Evolutionary conservation across 2,113 vertebrate genomes (phyloP).

Genomic region (Actinemys pallida): DNA sequence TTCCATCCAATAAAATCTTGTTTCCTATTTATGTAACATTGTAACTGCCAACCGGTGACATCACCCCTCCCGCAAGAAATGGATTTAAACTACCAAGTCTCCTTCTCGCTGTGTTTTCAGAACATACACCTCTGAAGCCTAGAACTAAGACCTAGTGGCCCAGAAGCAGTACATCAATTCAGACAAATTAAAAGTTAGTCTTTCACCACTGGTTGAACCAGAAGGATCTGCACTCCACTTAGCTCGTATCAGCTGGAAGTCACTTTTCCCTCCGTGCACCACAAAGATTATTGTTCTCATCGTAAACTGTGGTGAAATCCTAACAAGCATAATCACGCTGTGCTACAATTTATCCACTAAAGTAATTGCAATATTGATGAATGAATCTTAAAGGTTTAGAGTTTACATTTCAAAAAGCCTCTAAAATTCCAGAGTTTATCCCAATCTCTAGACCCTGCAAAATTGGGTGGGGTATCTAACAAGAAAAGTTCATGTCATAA

Average conservation of each 20-base stretch:
- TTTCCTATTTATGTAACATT: not conserved
- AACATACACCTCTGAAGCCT: rapidly evolving
- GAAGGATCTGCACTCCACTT: not conserved
- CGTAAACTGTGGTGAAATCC: not conserved
- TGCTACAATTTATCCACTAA: not conserved
- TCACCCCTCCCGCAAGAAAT: not conserved
- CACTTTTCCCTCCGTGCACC: not conserved
- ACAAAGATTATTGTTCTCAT: not conserved
- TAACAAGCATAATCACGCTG: not conserved
- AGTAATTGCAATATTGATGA: not conserved
- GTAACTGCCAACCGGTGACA: rapidly evolving
- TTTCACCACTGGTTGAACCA: not conserved
- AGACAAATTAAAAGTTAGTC: not conserved
- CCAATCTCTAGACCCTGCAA: not conserved
- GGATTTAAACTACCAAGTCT: rapidly evolving
- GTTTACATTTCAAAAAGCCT: not conserved
- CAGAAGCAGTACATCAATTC: not conserved
- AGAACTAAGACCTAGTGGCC: rapidly evolving
- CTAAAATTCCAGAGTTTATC: not conserved
- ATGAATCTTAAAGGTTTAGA: not conserved
- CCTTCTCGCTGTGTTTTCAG: not conserved
- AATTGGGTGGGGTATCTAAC: not conserved
- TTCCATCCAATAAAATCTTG: not conserved
- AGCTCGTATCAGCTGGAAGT: not conserved
- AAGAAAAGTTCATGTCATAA: not conserved